Evolutionary conservation across 2,888 invertebrate species (phyloP), one percentile per base, ranked within the genome.

Genomic region (Dryomyza anilis): DNA sequence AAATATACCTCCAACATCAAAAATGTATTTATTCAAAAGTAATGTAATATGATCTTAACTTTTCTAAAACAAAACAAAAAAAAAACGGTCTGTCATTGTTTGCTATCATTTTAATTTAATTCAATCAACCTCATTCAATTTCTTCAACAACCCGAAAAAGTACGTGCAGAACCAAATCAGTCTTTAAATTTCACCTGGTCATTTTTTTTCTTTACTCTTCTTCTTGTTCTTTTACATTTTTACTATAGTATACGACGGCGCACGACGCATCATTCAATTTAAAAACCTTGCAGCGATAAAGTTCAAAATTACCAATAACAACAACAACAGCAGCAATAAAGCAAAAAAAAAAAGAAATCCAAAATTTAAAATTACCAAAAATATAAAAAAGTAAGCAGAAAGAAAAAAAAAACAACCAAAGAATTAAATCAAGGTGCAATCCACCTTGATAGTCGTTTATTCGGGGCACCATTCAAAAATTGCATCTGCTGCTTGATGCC

Each of bases 381-480:
- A n/a, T n/a, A n/a, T n/a, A n/a, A n/a, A n/a, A n/a, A n/a, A n/a
- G n/a, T n/a, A 55, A 55, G 27, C 12, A 30, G 8, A 12, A 50
- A 53, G n/a, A 66, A 63, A 61, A 66, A 67, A 65, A 64, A 56
- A 23, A 46, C 50, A 53, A 52, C 63, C 59, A 62, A 62, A 29
- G 66, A 62, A 67, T 21, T 43, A 27, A 53, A 70, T 71, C 72
- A 73, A 73, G 73, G 73, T 73, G 73, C 68, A 73, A 69, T 72
- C 33, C 72, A 73, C 69, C 69, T 73, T 69, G 69, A 70, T 69
- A 65, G 60, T 57, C 64, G 67, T 66, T 63, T 55, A 55, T 39
- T 59, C 65, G 63, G 46, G 50, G 62, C 36, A 59, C 27, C 50
- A 39, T 60, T 50, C 55, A 66, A 52, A 64, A 33, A 56, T 36